Base-by-base conservation (phyloP, 2,797 vertebrate species). In the Garrulus glandarius region DNA sequence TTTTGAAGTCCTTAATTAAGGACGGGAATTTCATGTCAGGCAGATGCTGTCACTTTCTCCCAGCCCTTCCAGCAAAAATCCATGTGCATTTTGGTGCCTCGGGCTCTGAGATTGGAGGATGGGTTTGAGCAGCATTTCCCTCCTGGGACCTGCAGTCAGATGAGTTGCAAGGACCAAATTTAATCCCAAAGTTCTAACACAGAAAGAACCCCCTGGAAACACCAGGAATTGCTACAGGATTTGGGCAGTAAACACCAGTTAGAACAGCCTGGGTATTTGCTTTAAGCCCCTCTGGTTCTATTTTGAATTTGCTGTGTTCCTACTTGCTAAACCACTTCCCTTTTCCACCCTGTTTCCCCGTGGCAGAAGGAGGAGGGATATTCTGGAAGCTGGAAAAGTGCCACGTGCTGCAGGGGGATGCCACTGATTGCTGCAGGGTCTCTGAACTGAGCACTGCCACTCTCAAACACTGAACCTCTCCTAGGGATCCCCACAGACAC, bases 241-340 rank as follows among this genome's bases (percentile, higher is more conserved):
- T 89, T 90, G 87, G 94, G 95, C 93, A 44, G 21, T 94, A 96
- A 97, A 96, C 96, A 95, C 92, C 96, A 93, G 81, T 87, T 96
- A 85, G 96, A 71, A 78, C 85, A 91, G 59, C 77, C 86, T 89
- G 92, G 75, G 23, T 95, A 71, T 95, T 96, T 95, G 90, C 90
- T 95, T 95, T 95, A 94, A 79, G 95, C 89, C 92, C 80, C 76
- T 94, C 95, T 75, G 93, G 57, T 93, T 96, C 96, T 97, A 93
- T 97, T 97, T 97, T 97, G 95, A 97, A 91, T 96, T 96, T 95
- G 93, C 97, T 95, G 56, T 89, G 93, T 85, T 96, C 97, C 95
- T 91, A 18, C 96, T 96, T 15, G 64, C 80, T 88, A 86, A 96
- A 97, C 93, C 93, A 88, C 96, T 95, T 90, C 82, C 92, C 72